Evolutionary conservation across 1,140 invertebrate species (phyloP).

Genomic region (Mercenaria mercenaria): DNA sequence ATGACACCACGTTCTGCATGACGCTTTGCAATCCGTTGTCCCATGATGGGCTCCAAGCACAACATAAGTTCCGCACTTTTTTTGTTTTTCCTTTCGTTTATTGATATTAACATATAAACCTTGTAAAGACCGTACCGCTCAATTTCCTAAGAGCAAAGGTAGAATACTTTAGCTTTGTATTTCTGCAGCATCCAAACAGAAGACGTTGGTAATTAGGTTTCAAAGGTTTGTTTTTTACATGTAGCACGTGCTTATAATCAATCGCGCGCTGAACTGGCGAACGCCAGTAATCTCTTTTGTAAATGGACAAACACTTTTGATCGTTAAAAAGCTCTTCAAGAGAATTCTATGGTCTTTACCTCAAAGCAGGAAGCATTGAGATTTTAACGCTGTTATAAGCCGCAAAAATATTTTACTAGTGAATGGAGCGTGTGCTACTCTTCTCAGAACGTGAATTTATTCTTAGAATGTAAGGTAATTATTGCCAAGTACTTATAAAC

Average conservation of each 20-base stretch:
- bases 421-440: neutral
- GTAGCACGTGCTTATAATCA: constrained; percentile 16
- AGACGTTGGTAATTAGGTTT: neutral
- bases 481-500: constrained; percentile 37
- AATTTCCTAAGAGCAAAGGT: neutral
- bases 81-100: neutral
- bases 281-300: neutral
- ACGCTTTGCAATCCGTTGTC: constrained; percentile 53
- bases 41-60: constrained; percentile 28
- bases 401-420: neutral
- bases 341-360: neutral
- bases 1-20: constrained; percentile 38
- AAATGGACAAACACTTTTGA: constrained; percentile 12
- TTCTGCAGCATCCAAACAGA: neutral
- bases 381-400: neutral
- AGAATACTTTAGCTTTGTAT: neutral
- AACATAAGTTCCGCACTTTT: neutral
- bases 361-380: neutral
- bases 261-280: neutral
- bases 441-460: neutral
- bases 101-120: neutral
- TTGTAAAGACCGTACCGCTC: neutral
- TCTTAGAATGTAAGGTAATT: neutral
- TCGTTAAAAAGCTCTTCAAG: neutral
- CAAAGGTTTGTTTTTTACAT: neutral